Evolutionary conservation across 2,888 invertebrate genomes (phyloP).

Genomic region (Ptychoptera albimana): DNA sequence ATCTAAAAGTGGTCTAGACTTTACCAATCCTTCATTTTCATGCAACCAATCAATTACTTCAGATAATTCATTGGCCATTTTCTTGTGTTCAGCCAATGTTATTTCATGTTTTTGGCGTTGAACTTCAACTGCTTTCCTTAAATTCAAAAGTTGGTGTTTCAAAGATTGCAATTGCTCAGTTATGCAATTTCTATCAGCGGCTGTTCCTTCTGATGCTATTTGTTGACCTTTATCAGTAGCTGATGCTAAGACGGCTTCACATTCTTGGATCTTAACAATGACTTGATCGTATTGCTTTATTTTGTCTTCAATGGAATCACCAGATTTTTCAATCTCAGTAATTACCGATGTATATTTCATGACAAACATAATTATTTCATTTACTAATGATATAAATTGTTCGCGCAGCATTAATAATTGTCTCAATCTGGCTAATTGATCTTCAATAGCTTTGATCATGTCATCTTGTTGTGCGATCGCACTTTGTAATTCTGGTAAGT

Average conservation of each 20-base stretch:
- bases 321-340: conserved; percentile 69
- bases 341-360: conserved; percentile 74
- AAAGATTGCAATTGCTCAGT: conserved; percentile 75
- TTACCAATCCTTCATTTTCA: conserved; percentile 62
- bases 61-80: conserved; percentile 67
- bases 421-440: conserved; percentile 65
- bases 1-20: conserved; percentile 66
- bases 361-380: conserved; percentile 77
- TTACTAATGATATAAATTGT: conserved; percentile 72
- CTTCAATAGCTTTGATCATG: conserved; percentile 68
- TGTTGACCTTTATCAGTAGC: conserved; percentile 87
- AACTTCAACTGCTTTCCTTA: conserved; percentile 68
- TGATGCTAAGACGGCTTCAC: conserved; percentile 71
- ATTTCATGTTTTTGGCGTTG: conserved; percentile 77
- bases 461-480: conserved; percentile 73
- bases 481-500: conserved; percentile 61
- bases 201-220: conserved; percentile 79
- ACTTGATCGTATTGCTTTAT: conserved; percentile 77
- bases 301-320: conserved; percentile 68
- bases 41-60: conserved; percentile 71
- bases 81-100: conserved; percentile 74
- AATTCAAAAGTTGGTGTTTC: conserved; percentile 64
- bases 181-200: conserved; percentile 72
- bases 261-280: conserved; percentile 74
- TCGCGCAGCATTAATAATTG: conserved; percentile 67